Conservation (phyloP, 64 coral and sea anemone species). For the Dendrophyllia cribrosa region DNA sequence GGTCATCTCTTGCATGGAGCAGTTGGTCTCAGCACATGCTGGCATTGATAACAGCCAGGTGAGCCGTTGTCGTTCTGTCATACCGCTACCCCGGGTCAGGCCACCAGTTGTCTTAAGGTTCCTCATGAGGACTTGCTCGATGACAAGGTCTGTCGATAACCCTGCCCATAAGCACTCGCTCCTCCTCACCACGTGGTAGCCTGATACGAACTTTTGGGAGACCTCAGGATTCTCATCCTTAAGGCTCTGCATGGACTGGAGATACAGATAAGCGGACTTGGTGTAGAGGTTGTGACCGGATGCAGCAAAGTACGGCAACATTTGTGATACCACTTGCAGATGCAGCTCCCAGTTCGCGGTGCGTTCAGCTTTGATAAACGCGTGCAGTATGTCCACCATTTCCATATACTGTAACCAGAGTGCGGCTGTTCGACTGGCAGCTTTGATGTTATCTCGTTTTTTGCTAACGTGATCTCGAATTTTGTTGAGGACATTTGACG, state of each 20-base stretch:
- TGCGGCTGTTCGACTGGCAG: constrained; percentile 11
- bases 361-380: too few species aligned
- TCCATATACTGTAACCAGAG: too few species aligned
- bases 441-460: too few species aligned
- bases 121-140: constrained; percentile 23
- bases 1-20: neutral
- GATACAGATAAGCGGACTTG: too few species aligned
- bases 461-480: neutral
- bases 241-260: too few species aligned
- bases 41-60: constrained; percentile 53
- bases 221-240: too few species aligned
- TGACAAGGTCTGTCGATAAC: too few species aligned
- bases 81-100: constrained; percentile 1
- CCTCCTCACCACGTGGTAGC: constrained; percentile 9
- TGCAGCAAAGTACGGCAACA: too few species aligned
- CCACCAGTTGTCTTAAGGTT: too few species aligned
- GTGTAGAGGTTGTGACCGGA: too few species aligned
- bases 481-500: neutral
- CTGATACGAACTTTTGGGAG: neutral
- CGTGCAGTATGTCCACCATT: constrained; percentile 35
- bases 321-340: too few species aligned
- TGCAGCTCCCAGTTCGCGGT: too few species aligned
- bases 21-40: neutral
- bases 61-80: constrained; percentile 43
- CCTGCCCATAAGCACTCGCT: neutral